Conservation (phyloP, 23 tunicate genomes). For the Halocynthia aurantium region DNA sequence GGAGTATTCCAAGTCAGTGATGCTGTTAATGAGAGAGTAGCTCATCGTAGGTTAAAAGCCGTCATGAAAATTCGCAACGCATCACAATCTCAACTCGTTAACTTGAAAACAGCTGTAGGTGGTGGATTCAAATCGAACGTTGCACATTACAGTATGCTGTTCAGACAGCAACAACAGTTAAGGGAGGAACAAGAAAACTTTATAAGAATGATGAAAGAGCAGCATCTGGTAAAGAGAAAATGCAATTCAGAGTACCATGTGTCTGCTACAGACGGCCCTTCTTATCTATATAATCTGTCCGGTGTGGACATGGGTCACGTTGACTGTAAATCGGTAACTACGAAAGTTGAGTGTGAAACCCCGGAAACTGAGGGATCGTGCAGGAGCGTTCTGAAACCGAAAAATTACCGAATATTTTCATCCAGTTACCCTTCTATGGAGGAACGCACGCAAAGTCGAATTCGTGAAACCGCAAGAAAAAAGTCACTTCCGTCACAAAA, state of each 20-base stretch:
- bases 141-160: conserved; percentile 56
- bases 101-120: conserved; percentile 67
- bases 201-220: conserved; percentile 20
- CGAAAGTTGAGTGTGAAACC: too few species aligned
- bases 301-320: background rate
- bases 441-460: too few species aligned
- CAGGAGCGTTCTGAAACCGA: too few species aligned
- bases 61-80: background rate
- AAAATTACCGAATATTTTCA: too few species aligned
- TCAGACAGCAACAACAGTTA: conserved; percentile 46
- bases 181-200: conserved; percentile 25
- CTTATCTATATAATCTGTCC: too few species aligned
- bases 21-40: too few species aligned
- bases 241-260: background rate
- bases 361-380: too few species aligned
- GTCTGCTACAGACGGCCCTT: too few species aligned
- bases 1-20: too few species aligned
- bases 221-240: conserved; percentile 23
- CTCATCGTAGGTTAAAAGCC: background rate
- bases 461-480: too few species aligned
- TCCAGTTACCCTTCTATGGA: too few species aligned
- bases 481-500: too few species aligned
- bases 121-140: conserved; percentile 72
- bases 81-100: conserved; percentile 5
- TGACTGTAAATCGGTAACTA: background rate